phyloP scores from a whole-genome alignment of 1,140 invertebrate species.

The Leptinotarsa texana region DNA sequence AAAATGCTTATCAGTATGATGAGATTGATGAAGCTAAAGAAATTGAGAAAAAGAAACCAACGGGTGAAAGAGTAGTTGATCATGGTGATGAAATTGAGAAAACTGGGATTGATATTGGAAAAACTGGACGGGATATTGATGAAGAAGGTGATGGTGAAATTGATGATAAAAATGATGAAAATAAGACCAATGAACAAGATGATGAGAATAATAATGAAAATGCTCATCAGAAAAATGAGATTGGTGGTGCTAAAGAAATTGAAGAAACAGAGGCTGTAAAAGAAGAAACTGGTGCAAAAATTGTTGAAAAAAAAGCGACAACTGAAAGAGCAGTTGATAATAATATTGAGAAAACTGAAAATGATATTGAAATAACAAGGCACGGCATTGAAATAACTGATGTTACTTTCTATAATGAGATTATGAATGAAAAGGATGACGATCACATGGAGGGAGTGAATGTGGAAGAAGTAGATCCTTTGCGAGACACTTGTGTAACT shows the following conservation, averaged over 20 bases:
- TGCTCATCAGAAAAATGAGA: not conserved
- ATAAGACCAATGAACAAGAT: not conserved
- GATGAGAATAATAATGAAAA: conserved; percentile 2
- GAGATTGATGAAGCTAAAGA: not conserved
- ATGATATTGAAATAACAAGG: not conserved
- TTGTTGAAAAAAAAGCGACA: not conserved
- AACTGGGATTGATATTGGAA: too few species aligned
- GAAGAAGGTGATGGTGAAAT: not conserved
- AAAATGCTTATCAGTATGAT: not conserved
- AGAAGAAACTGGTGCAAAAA: not conserved
- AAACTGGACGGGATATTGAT: not conserved
- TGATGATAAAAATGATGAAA: not conserved
- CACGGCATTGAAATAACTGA: not conserved
- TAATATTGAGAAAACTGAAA: not conserved
- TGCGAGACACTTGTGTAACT: not conserved
- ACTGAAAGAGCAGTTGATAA: conserved; percentile 26
- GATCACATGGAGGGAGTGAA: not conserved
- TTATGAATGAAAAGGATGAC: not conserved
- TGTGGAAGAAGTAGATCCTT: not conserved
- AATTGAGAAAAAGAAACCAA: not conserved
- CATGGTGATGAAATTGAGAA: too few species aligned
- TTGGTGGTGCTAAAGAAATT: not conserved
- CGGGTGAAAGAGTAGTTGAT: too few species aligned
- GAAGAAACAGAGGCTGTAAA: conserved; percentile 5
- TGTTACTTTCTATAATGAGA: not conserved